Percentiles rank a stretch among this genome's conserved stretches.
Evolutionary conservation across 53 echinoderm and acorn worm genomes (phyloP).

Genomic region (Crossaster papposus): DNA sequence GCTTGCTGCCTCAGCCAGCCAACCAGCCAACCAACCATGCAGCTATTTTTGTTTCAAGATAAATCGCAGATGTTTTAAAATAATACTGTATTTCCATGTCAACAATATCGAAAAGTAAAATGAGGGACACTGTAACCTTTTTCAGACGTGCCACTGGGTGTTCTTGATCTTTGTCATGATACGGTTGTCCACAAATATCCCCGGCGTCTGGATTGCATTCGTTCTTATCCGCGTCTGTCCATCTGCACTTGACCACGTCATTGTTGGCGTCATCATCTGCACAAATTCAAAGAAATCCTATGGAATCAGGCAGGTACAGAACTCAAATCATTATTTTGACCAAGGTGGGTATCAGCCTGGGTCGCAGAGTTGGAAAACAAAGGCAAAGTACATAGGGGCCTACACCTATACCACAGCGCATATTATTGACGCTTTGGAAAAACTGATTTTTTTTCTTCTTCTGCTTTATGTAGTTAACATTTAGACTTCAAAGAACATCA

Average conservation of each 20-base stretch:
- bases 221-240: neutral
- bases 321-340: too few relatives aligned
- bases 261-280: conserved; percentile 26
- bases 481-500: neutral
- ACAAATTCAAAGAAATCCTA: too few relatives aligned
- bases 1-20: too few relatives aligned
- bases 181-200: conserved; percentile 22
- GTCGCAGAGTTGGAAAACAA: too few relatives aligned
- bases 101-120: neutral
- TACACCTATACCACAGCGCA: too few relatives aligned
- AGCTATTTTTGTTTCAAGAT: too few relatives aligned
- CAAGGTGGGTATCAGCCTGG: too few relatives aligned
- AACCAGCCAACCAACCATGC: too few relatives aligned
- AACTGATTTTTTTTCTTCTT: neutral
- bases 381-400: too few relatives aligned
- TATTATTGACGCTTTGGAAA: neutral
- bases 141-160: neutral
- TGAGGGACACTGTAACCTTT: neutral
- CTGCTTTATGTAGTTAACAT: neutral
- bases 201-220: conserved; percentile 13
- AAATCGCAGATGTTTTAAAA: too few relatives aligned
- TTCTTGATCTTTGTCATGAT: neutral
- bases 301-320: too few relatives aligned
- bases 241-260: conserved; percentile 32
- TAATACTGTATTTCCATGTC: neutral